Base-by-base conservation (phyloP, 2,797 vertebrate genomes). In the Halcyon badia region DNA sequence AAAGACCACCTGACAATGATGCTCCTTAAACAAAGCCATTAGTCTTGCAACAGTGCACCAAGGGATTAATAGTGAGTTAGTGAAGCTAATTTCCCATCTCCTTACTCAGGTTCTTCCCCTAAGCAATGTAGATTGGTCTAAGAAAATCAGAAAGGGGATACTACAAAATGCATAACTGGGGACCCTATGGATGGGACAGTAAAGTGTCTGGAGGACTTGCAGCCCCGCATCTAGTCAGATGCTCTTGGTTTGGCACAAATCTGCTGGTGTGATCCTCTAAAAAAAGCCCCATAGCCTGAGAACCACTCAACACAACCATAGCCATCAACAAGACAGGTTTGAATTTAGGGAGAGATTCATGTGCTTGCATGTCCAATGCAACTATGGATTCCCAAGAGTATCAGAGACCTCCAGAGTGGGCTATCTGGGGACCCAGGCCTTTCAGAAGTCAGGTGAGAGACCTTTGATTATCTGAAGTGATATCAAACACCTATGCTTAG, bases 61-160 rank as follows among this genome's bases (percentile, higher is more conserved):
- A 62, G 48, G 33, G 42, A 58, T 75, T 62, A 18, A 52, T 5
- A 52, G 39, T 14, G 58, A 70, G 30, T 25, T 28, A 52, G 54
- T 5, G 54, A 94, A 57, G 52, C 9, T 78, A 60, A 73, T 7
- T 52, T 73, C 60, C 33, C 13, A 57, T 22, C n/a, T 57, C 21
- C 21, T 33, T 57, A 57, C 21, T 33, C n/a, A 33, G 24, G 39
- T 60, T 69, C 64, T 80, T n/a, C 56, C 25, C 11, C 11, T 62
- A 41, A 31, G 44, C 64, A 75, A 49, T 0, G 0, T 31, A 70
- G 39, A 51, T n/a, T 52, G 5, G 1, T 78, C 8, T 9, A 14
- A 61, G 66, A 46, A 81, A 57, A 65, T 61, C 56, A 56, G 87
- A 68, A 60, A 64, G 13, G n/a, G 13, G 4, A 11, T 15, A 30